phyloP scores from a whole-genome alignment of 2,888 invertebrate genomes.

The Malthinus flaveolus region DNA sequence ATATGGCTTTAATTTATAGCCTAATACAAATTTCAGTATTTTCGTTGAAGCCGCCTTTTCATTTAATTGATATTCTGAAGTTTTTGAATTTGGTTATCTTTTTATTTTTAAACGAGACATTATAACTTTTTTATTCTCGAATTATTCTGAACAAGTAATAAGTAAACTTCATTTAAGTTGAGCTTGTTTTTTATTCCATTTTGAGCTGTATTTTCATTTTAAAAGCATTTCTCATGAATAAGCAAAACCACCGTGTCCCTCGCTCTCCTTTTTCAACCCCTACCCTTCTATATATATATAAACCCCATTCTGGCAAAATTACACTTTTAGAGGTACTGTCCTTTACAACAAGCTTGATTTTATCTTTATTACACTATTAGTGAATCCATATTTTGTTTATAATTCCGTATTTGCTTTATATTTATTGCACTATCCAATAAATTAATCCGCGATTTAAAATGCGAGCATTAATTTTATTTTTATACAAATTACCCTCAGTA shows the following conservation, averaged over 20 bases:
- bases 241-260: conserved; percentile 48
- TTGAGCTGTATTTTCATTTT: conserved; percentile 52
- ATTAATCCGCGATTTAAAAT: conserved; percentile 13
- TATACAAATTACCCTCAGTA: too few relatives aligned
- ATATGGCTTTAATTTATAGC: conserved; percentile 36
- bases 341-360: conserved; percentile 44
- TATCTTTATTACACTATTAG: conserved; percentile 44
- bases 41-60: conserved; percentile 32
- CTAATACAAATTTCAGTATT: conserved; percentile 39
- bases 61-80: conserved; percentile 30
- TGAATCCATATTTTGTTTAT: conserved; percentile 30
- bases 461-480: background rate
- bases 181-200: conserved; percentile 51
- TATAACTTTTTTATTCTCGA: conserved; percentile 37
- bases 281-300: conserved; percentile 40
- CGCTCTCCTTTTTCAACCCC: conserved; percentile 36
- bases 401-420: conserved; percentile 22
- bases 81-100: conserved; percentile 24
- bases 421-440: conserved; percentile 22
- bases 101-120: conserved; percentile 29
- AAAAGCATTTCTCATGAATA: conserved; percentile 54
- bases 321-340: conserved; percentile 44
- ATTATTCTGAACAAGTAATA: conserved; percentile 50
- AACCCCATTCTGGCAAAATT: conserved; percentile 48
- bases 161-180: conserved; percentile 51